These are phyloP conservation scores for Phorcus lineatus DNA, from an alignment of 2,888 invertebrate species.

Conservation along the genomic window DNA sequence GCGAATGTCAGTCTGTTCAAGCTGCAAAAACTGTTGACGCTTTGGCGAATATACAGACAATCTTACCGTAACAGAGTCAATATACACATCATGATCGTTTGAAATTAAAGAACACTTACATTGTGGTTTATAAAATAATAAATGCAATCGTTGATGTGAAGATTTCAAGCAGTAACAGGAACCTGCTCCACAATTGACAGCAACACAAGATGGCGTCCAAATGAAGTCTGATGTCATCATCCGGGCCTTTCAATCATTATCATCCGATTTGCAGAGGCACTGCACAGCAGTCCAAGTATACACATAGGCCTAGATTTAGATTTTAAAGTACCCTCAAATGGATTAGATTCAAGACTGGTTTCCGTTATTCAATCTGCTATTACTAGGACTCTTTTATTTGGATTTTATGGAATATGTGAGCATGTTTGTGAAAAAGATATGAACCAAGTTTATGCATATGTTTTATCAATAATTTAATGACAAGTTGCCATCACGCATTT, in stretches of 20 bases:
- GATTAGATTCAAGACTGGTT: too few species aligned
- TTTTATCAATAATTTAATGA: too few species aligned
- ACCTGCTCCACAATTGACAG: conserved; percentile 4
- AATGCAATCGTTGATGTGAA: conserved; percentile 14
- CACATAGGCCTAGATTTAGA: too few species aligned
- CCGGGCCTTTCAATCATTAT: conserved; percentile 43
- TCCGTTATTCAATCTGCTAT: too few species aligned
- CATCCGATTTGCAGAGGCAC: conserved; percentile 2
- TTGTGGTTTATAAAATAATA: conserved; percentile 5
- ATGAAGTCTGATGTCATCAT: conserved; percentile 55
- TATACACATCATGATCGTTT: not conserved
- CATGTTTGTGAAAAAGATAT: too few species aligned
- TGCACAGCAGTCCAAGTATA: too few species aligned
- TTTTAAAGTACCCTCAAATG: too few species aligned
- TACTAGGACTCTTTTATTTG: too few species aligned
- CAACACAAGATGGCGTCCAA: conserved; percentile 41
- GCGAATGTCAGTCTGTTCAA: not conserved
- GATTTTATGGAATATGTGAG: too few species aligned
- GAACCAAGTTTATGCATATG: too few species aligned
- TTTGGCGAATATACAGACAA: not conserved
- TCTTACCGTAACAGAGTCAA: not conserved
- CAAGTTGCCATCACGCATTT: too few species aligned
- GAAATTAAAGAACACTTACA: conserved; percentile 17
- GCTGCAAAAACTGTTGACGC: not conserved
- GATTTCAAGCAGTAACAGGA: conserved; percentile 16